These are phyloP conservation scores for Tipula lateralis DNA, from an alignment of 2,888 invertebrate species.

Conservation along the genomic window DNA sequence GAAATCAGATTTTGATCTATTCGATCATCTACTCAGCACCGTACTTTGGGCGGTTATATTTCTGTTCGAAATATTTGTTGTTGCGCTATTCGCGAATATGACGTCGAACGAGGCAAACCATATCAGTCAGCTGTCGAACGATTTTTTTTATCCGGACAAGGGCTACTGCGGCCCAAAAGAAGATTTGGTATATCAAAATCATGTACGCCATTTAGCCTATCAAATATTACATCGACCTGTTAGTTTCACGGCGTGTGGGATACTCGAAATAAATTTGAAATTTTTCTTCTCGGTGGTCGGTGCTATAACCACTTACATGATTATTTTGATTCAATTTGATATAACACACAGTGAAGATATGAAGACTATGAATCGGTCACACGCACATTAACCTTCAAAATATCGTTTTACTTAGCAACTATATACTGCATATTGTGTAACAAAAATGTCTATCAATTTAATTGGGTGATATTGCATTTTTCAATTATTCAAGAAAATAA, in stretches of 20 bases:
- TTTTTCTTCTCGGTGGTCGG: neutral
- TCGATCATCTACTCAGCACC: neutral
- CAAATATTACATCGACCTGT: neutral
- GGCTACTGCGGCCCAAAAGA: neutral
- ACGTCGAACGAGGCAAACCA: neutral
- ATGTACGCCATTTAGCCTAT: neutral
- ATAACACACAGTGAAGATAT: neutral
- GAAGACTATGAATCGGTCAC: neutral
- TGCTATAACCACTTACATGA: neutral
- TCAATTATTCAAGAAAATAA: neutral
- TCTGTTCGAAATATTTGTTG: constrained; percentile 14
- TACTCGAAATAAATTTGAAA: neutral
- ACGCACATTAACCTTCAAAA: neutral
- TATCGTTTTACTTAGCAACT: neutral
- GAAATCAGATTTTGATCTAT: neutral
- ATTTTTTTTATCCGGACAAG: neutral
- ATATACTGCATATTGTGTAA: neutral
- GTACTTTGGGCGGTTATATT: neutral
- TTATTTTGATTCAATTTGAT: constrained; percentile 21
- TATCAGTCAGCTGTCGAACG: neutral
- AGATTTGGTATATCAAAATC: neutral
- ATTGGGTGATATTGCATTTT: neutral
- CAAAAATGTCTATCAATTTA: neutral
- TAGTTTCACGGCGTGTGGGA: neutral
- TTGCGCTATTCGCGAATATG: neutral